phyloP scores from a whole-genome alignment of 2,888 invertebrate genomes.

The Cantharis rufa region DNA sequence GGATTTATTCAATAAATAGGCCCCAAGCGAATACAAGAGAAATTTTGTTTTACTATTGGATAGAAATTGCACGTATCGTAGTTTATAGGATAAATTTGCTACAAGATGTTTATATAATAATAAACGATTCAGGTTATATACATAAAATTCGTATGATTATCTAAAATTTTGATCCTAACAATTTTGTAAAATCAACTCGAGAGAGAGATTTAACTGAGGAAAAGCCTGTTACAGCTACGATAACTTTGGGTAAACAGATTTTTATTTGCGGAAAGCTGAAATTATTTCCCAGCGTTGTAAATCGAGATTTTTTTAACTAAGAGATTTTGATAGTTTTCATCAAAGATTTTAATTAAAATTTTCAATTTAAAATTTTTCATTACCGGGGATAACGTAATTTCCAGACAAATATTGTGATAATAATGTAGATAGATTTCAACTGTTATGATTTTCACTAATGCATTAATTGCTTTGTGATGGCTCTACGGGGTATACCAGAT shows the following conservation, averaged over 20 bases:
- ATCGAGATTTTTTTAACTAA: background rate
- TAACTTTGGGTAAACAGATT: background rate
- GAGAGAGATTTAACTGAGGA: background rate
- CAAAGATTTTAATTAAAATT: background rate
- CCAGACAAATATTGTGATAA: background rate
- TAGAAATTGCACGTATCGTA: background rate
- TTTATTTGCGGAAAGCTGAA: background rate
- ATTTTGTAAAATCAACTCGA: background rate
- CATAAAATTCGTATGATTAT: background rate
- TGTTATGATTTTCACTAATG: background rate
- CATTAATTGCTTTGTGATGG: background rate
- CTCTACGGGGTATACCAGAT: background rate
- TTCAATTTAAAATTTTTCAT: background rate
- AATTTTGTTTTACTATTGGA: background rate
- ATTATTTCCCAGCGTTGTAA: background rate
- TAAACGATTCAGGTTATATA: background rate
- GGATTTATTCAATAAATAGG: background rate
- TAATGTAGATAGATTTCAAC: background rate
- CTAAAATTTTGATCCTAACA: background rate
- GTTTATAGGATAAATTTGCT: background rate
- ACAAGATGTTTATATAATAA: background rate
- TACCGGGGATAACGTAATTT: background rate
- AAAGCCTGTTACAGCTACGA: background rate
- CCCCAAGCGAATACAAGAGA: background rate
- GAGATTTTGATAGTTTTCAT: background rate